Base-by-base conservation (phyloP, 2,888 invertebrate species). In the Rhodophaea formosa region DNA sequence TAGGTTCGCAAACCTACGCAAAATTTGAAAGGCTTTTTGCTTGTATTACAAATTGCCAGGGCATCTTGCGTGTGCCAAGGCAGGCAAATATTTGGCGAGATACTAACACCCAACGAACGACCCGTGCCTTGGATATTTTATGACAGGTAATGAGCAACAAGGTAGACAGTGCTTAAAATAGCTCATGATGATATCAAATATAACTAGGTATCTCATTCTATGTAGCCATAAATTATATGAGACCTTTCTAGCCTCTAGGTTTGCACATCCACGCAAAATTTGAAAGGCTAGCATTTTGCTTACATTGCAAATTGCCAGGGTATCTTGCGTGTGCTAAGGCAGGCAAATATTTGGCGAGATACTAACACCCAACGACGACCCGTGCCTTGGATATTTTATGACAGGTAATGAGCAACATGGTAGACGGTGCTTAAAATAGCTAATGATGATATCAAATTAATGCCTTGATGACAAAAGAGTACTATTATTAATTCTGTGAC, bases 261-360 rank as follows among this genome's bases (percentile, higher is more conserved):
- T 10, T 35, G 12, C 51, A 35, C 15, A 17, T 35, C 51, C 51
- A 51, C 51, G 51, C 51, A 7, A 51, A n/a, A 16, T 32, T 7
- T 15, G 35, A 51, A 39, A 51, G 39, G n/a, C 39, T 5, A 39
- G 51, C 16, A 51, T 39, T 35, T 51, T 32, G 32, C 49, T 32
- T 3, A 51, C 35, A 16, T 35, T 16, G 35, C 51, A 51, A 51
- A 51, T 17, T 35, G 32, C 35, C 17, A 51, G n/a, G 16, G 35
- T 35, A 35, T 35, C 16, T 51, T 17, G 35, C 32, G 17, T 39
- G 35, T 8, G 32, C 51, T 16, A 17, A 30, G 16, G 35, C 35
- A 1, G 12, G 35, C 51, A 51, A 51, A 51, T 51, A 16, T 35
- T 51, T 39, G 51, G n/a, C 6, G 10, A 35, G 35, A 35, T 35